These are phyloP conservation scores for Dicyrtoma fusca DNA, from an alignment of 2,888 invertebrate species.

Conservation along the genomic window DNA sequence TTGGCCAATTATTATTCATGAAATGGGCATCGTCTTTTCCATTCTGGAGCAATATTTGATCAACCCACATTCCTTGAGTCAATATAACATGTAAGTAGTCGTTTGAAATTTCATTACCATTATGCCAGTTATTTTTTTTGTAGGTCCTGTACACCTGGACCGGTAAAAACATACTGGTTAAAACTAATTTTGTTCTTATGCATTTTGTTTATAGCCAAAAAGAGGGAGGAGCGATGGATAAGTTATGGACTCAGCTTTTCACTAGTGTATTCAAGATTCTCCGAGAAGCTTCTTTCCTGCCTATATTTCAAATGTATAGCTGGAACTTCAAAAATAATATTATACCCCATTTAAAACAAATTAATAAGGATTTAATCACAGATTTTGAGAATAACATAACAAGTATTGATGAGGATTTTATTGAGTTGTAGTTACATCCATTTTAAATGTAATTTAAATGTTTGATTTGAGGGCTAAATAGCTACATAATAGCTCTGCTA, in stretches of 20 bases:
- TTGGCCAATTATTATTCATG: slow-evolving; percentile 90
- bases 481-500: too few relatives aligned
- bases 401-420: slow-evolving; percentile 35
- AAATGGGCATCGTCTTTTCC: slow-evolving; percentile 65
- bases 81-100: slow-evolving; percentile 33
- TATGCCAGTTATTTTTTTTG: too few relatives aligned
- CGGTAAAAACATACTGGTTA: too few relatives aligned
- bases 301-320: slow-evolving; percentile 37
- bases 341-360: slow-evolving; percentile 32
- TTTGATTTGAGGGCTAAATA: too few relatives aligned
- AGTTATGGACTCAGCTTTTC: slow-evolving; percentile 25
- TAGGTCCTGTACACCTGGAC: too few relatives aligned
- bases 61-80: slow-evolving; percentile 13
- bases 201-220: slow-evolving; percentile 29
- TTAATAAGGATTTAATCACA: slow-evolving; percentile 31
- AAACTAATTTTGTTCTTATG: too few relatives aligned
- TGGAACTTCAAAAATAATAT: slow-evolving; percentile 38
- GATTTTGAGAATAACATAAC: slow-evolving; percentile 21
- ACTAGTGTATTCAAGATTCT: slow-evolving; percentile 32
- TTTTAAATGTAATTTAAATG: too few relatives aligned
- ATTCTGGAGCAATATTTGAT: slow-evolving; percentile 32
- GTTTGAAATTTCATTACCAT: too few relatives aligned
- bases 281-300: slow-evolving; percentile 25
- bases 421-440: slow-evolving; percentile 22
- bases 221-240: slow-evolving; percentile 28